Evolutionary conservation across 2,113 vertebrate genomes (phyloP).

Genomic region (Oreochromis spilurus): DNA sequence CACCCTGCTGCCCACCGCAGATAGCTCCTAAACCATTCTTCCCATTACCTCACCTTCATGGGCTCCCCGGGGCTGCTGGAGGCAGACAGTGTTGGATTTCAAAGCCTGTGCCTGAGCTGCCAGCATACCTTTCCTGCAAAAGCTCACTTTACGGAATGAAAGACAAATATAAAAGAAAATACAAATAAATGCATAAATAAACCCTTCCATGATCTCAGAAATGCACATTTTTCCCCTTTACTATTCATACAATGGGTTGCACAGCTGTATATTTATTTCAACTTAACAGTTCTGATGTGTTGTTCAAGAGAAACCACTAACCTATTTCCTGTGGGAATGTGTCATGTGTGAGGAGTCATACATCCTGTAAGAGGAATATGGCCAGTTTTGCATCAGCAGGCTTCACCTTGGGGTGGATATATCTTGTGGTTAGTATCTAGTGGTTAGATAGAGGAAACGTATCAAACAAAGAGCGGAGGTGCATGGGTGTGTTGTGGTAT

Average conservation of each 20-base stretch:
- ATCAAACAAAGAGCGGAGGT: neutral
- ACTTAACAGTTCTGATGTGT: neutral
- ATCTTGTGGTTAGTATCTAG: neutral
- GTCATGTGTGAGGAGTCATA: neutral
- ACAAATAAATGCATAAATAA: neutral
- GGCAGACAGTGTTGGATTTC: slow-evolving; percentile 49
- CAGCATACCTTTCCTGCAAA: neutral
- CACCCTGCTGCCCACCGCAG: slow-evolving; percentile 17
- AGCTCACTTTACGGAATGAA: neutral
- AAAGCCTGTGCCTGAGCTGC: neutral
- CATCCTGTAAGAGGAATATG: neutral
- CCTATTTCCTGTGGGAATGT: neutral
- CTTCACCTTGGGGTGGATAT: slow-evolving; percentile 10
- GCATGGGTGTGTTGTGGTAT: slow-evolving; percentile 1
- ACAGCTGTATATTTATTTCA: neutral
- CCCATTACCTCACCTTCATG: slow-evolving; percentile 58
- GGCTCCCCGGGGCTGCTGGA: slow-evolving; percentile 16
- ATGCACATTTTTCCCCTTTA: neutral
- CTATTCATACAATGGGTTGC: neutral
- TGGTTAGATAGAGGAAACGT: neutral
- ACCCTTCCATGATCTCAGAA: neutral
- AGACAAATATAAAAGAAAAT: neutral
- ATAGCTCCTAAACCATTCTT: slow-evolving; percentile 33
- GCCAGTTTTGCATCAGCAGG: neutral
- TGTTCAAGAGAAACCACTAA: neutral